phyloP scores from a whole-genome alignment of 2,888 invertebrate genomes.

The Netelia melanura region DNA sequence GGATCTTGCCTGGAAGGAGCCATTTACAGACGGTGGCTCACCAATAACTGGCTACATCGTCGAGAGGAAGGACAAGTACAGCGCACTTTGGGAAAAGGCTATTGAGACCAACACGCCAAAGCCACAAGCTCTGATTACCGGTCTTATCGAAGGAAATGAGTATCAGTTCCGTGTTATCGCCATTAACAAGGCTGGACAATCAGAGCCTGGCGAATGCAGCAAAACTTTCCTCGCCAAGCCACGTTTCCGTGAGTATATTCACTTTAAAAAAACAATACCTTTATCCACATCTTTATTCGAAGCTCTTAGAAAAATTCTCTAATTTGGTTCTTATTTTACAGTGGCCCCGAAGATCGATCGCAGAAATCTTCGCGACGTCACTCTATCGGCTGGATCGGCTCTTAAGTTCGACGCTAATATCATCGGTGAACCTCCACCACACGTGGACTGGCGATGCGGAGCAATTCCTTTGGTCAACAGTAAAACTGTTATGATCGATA shows the following conservation, averaged over 20 bases:
- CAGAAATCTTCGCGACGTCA: slow-evolving; percentile 94
- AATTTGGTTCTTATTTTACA: slow-evolving; percentile 80
- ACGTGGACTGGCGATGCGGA: slow-evolving; percentile 96
- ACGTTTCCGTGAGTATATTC: slow-evolving; percentile 88
- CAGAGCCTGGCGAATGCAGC: slow-evolving; percentile 95
- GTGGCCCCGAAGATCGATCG: slow-evolving; percentile 98
- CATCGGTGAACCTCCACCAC: slow-evolving; percentile 97
- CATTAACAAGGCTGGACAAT: slow-evolving; percentile 97
- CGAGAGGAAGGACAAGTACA: slow-evolving; percentile 97
- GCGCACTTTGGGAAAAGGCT: slow-evolving; percentile 97
- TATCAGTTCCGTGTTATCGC: slow-evolving; percentile 98
- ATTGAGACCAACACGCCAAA: slow-evolving; percentile 92
- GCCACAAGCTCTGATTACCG: slow-evolving; percentile 93
- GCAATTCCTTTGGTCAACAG: slow-evolving; percentile 90
- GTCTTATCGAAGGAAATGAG: slow-evolving; percentile 97
- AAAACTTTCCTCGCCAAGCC: slow-evolving; percentile 95
- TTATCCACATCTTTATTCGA: background rate
- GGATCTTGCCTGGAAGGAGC: slow-evolving; percentile 96
- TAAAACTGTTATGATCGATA: slow-evolving; percentile 93
- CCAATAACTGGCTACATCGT: slow-evolving; percentile 97
- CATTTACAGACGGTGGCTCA: slow-evolving; percentile 96
- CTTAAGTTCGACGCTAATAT: slow-evolving; percentile 97
- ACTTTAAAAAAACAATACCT: background rate
- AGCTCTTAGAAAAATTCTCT: slow-evolving; percentile 6
- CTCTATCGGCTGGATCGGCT: slow-evolving; percentile 95